These are phyloP conservation scores for Cladopsammia gracilis DNA, from an alignment of 64 coral and sea anemone genomes.

Conservation along the genomic window DNA sequence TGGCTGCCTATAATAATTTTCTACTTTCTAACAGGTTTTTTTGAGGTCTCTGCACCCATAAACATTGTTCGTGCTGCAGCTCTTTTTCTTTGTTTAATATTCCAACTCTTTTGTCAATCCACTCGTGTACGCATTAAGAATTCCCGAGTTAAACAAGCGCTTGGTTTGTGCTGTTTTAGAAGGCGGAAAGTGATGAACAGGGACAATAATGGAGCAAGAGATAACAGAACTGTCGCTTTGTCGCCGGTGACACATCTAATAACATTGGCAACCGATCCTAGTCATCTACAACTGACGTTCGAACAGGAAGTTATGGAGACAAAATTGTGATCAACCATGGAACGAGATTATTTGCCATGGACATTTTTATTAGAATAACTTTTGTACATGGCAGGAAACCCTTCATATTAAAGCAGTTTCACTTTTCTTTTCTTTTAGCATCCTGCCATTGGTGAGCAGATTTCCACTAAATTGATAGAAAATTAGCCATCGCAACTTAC, in stretches of 20 bases:
- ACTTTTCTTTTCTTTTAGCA: too few relatives aligned
- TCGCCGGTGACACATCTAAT: too few relatives aligned
- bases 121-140: not conserved
- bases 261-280: too few relatives aligned
- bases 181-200: not conserved
- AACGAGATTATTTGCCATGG: too few relatives aligned
- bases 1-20: not conserved
- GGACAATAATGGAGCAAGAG: not conserved
- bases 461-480: too few relatives aligned
- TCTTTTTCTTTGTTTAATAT: not conserved
- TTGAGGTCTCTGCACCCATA: not conserved
- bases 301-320: not conserved
- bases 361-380: too few relatives aligned
- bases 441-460: too few relatives aligned
- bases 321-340: too few relatives aligned
- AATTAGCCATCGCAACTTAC: too few relatives aligned
- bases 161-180: not conserved
- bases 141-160: not conserved
- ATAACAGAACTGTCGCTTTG: too few relatives aligned
- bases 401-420: too few relatives aligned
- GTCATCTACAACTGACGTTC: not conserved
- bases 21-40: not conserved
- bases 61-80: not conserved
- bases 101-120: conserved; percentile 2
- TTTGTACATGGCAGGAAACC: too few relatives aligned